These are phyloP conservation scores for Chironomus tepperi DNA, from an alignment of 1,140 invertebrate genomes.

Conservation along the genomic window DNA sequence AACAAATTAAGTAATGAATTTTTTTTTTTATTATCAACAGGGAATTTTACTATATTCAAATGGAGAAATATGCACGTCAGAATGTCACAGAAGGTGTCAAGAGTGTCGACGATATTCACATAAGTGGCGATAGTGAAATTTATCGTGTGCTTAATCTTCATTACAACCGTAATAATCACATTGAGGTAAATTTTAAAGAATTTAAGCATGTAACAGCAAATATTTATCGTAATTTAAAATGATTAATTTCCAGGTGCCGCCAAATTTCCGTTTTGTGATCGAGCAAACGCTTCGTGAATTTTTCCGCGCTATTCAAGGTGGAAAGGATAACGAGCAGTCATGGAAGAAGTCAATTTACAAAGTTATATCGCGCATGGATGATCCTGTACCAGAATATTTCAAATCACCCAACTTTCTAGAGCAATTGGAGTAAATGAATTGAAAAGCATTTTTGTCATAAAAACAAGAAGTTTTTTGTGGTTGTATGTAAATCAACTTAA, in stretches of 20 bases:
- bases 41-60: conserved; percentile 99
- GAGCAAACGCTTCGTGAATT: conserved; percentile 97
- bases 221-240: conserved; percentile 14
- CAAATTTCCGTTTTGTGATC: conserved; percentile 91
- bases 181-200: conserved; percentile 71
- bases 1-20: conserved; percentile 21
- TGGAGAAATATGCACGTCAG: conserved; percentile 99
- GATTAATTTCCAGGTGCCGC: conserved; percentile 71
- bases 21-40: conserved; percentile 52
- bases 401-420: conserved; percentile 98
- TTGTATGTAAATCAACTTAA: conserved; percentile 25
- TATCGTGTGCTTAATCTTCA: conserved; percentile 97
- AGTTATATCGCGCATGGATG: conserved; percentile 96
- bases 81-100: conserved; percentile 94
- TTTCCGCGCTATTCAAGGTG: conserved; percentile 92
- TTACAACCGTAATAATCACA: conserved; percentile 99
- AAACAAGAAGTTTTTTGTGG: conserved; percentile 27
- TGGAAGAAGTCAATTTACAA: conserved; percentile 99
- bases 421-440: conserved; percentile 74
- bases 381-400: conserved; percentile 98
- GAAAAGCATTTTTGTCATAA: conserved; percentile 34
- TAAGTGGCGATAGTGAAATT: conserved; percentile 91
- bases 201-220: background rate
- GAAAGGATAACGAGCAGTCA: conserved; percentile 94
- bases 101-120: conserved; percentile 83